Conservation (phyloP, 2,797 vertebrate genomes). For the Hippopotamyrus pictus region DNA sequence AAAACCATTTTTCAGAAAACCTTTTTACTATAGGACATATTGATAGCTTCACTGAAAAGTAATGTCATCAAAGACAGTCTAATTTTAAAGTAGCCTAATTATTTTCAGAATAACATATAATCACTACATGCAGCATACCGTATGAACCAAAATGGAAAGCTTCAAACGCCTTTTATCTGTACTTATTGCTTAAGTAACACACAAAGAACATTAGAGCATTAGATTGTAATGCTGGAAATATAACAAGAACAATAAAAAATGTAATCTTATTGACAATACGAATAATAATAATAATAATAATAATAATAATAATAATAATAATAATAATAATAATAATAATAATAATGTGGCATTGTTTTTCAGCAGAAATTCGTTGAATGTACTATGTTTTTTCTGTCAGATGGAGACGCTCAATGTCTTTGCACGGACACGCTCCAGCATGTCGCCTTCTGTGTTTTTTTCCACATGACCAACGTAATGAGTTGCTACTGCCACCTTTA, state of each 20-base stretch:
- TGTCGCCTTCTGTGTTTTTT: constrained; percentile 4
- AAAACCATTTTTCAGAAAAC: not conserved
- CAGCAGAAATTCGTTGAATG: not conserved
- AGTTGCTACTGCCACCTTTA: constrained; percentile 3
- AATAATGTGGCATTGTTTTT: not conserved
- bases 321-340: not conserved
- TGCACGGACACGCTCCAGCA: not conserved
- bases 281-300: not conserved
- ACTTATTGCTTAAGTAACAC: not conserved
- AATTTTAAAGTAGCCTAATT: not conserved
- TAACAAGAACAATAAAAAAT: not conserved
- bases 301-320: too few relatives aligned
- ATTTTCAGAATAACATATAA: not conserved
- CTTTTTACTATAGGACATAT: not conserved
- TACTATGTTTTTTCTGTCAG: not conserved
- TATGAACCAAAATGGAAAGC: not conserved
- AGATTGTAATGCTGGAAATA: not conserved
- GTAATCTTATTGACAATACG: not conserved
- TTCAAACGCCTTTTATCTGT: not conserved
- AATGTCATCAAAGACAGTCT: not conserved
- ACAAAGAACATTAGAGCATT: not conserved
- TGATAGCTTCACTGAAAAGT: not conserved
- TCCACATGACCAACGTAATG: not conserved
- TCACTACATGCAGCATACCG: not conserved
- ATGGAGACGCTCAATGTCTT: not conserved